A percentile compares a stretch with the other conserved stretches of the same genome.
Evolutionary conservation across 2,888 invertebrate genomes (phyloP).

Genomic region (Platycheirus albimanus): DNA sequence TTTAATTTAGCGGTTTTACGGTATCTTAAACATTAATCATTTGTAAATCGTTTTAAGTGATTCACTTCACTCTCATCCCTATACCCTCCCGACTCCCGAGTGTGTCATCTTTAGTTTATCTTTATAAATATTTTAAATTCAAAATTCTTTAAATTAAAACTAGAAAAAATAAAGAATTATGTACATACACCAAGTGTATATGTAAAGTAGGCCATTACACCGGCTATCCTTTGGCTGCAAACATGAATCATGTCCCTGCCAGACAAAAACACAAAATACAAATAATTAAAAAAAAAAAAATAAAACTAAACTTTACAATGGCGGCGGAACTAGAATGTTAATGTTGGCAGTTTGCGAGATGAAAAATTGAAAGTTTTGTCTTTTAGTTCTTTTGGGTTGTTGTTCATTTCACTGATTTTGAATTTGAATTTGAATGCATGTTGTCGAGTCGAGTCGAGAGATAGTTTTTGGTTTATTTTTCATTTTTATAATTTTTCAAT

Average conservation of each 20-base stretch:
- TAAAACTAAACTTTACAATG: constrained; percentile 48
- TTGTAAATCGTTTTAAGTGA: constrained; percentile 42
- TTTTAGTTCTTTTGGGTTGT: constrained; percentile 21
- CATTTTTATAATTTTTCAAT: constrained; percentile 26
- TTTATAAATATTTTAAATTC: constrained; percentile 25
- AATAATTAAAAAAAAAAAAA: constrained; percentile 54
- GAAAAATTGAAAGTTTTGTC: constrained; percentile 74
- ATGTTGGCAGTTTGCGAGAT: constrained; percentile 68
- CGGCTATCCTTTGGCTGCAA: constrained; percentile 69
- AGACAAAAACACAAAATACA: constrained; percentile 66
- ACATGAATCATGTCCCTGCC: constrained; percentile 73
- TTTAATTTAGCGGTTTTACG: constrained; percentile 19
- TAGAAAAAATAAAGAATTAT: constrained; percentile 18
- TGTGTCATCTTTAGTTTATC: neutral
- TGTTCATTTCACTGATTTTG: constrained; percentile 50
- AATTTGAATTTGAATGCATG: constrained; percentile 54
- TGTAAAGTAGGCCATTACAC: constrained; percentile 67
- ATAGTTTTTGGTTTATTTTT: constrained; percentile 19
- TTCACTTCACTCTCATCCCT: constrained; percentile 46
- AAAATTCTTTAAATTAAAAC: constrained; percentile 51
- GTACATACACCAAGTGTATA: neutral
- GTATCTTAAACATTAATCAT: neutral
- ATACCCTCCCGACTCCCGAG: neutral
- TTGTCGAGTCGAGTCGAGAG: too few relatives aligned
- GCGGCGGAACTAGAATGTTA: constrained; percentile 72